phyloP scores from a whole-genome alignment of 2,888 invertebrate genomes.

The Chydorus sphaericus region DNA sequence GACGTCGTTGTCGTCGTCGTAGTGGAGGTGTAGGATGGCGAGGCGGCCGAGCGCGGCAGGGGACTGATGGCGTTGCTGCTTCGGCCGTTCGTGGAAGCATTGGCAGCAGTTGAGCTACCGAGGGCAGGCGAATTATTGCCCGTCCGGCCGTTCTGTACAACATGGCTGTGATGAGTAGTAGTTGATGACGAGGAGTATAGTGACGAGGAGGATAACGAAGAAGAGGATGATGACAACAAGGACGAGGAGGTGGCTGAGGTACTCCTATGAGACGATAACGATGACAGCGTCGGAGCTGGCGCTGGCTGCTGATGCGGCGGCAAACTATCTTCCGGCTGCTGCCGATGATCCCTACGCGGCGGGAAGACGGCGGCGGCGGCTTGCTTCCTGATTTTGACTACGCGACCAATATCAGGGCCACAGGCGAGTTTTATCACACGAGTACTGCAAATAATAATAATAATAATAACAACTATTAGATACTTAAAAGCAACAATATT shows the following conservation, averaged over 20 bases:
- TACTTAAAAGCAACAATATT: no score
- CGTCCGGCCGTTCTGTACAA: not conserved
- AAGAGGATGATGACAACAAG: not conserved
- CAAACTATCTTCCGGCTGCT: no score
- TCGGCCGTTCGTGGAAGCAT: not conserved
- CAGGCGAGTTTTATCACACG: conserved; percentile 31
- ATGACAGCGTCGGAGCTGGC: conserved; percentile 15
- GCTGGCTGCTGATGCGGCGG: not conserved
- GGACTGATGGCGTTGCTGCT: conserved; percentile 11
- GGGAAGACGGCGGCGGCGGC: conserved; percentile 22
- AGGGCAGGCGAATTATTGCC: conserved; percentile 2
- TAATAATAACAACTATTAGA: not conserved
- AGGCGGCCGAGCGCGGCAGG: conserved; percentile 12
- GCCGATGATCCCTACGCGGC: conserved; percentile 19
- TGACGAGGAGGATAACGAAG: not conserved
- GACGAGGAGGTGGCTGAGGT: not conserved
- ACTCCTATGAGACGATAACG: conserved; percentile 10
- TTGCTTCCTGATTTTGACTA: conserved; percentile 53
- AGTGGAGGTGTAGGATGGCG: conserved; percentile 4
- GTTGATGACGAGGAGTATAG: conserved; percentile 1
- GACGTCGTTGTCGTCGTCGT: not conserved
- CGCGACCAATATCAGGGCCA: conserved; percentile 73
- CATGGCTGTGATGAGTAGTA: conserved; percentile 5
- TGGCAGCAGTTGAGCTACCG: not conserved
- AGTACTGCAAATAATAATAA: conserved; percentile 5